phyloP scores from a whole-genome alignment of 2,797 vertebrate species.

The Sebastes vulpes region DNA sequence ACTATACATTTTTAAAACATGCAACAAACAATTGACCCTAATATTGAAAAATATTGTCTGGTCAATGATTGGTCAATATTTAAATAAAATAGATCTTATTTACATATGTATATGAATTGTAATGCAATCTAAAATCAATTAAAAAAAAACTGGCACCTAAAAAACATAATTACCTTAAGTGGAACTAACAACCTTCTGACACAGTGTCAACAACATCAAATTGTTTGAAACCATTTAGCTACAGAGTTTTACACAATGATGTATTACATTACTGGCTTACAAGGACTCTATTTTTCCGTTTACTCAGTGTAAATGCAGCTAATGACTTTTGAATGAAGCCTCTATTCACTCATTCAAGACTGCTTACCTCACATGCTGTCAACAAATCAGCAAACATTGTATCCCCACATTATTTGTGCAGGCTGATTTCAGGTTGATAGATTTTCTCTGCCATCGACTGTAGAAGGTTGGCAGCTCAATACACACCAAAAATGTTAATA shows the following conservation, averaged over 20 bases:
- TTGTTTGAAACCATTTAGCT: neutral
- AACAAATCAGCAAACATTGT: slow-evolving; percentile 11
- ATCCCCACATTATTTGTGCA: slow-evolving; percentile 4
- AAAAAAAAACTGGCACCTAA: neutral
- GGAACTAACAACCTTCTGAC: neutral
- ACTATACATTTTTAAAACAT: neutral
- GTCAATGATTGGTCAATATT: neutral
- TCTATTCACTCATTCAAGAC: slow-evolving; percentile 4
- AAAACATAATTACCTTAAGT: neutral
- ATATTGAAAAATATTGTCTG: too few species aligned
- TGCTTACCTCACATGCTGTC: slow-evolving; percentile 23
- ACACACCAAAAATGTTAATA: neutral
- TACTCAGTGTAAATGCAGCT: neutral
- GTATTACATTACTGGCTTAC: neutral
- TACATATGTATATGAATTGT: neutral
- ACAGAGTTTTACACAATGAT: neutral
- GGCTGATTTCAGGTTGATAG: slow-evolving; percentile 36
- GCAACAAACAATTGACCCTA: neutral
- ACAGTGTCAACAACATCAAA: neutral
- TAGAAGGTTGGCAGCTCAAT: neutral
- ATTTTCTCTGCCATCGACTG: slow-evolving; percentile 27
- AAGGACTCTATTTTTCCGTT: neutral
- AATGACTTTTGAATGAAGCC: slow-evolving; percentile 4
- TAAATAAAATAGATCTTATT: neutral
- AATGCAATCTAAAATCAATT: neutral